Evolutionary conservation across 2,888 invertebrate genomes (phyloP).

Genomic region (Metalampra italica): DNA sequence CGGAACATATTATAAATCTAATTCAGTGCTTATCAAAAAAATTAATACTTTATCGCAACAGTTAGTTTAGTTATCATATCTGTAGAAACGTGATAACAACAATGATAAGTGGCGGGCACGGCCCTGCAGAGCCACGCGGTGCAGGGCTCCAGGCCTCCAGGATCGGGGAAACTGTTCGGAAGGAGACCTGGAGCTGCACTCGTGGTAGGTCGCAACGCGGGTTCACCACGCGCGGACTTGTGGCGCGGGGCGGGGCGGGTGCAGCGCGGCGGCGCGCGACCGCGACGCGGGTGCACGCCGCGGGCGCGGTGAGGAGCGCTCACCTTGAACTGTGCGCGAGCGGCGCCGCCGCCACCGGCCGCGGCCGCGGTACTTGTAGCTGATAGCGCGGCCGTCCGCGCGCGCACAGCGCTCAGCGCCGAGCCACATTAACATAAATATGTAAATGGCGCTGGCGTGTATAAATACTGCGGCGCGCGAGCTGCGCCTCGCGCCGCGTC

Average conservation of each 20-base stretch:
- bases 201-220: too few relatives aligned
- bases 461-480: background rate
- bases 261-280: too few relatives aligned
- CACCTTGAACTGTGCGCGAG: background rate
- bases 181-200: too few relatives aligned
- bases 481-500: background rate
- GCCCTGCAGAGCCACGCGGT: background rate
- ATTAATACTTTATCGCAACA: background rate
- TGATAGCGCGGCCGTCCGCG: background rate
- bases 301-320: background rate
- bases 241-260: too few relatives aligned
- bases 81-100: background rate
- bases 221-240: too few relatives aligned
- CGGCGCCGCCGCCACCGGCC: background rate
- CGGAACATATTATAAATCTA: background rate
- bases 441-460: background rate
- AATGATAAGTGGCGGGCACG: background rate
- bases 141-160: too few relatives aligned
- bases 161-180: too few relatives aligned
- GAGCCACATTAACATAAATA: background rate
- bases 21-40: background rate
- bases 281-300: too few relatives aligned
- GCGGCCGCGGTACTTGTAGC: background rate
- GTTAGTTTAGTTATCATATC: background rate
- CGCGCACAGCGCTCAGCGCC: too few relatives aligned